Evolutionary conservation across 2,888 invertebrate species (phyloP), one percentile per base, ranked within the genome.

Genomic region (Marasmarcha lunaedactyla): DNA sequence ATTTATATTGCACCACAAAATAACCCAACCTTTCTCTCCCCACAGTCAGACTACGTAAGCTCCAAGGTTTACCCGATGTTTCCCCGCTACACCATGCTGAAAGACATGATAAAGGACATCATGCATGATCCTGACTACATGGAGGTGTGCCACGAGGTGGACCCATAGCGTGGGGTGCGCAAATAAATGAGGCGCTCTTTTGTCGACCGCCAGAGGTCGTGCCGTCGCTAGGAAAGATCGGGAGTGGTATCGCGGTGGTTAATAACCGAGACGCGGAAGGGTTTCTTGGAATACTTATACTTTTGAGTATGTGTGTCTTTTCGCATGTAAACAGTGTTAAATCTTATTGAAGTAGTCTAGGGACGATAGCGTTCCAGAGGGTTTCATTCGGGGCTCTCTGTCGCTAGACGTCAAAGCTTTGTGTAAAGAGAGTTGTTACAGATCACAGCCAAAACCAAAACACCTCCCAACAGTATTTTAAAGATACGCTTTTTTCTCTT

Each of bases 101-200:
- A 98, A 78, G 95, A 95, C 70, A 96, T 98, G 95, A 96, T 97
- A 62, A 97, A 97, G 84, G 93, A 93, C 62, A 94, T 95, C 57
- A 92, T 95, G 90, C 91, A 95, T 60, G 92, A 95, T 77, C 95
- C 95, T n/a, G 94, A 95, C 76, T 97, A 95, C 85, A 95, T 96
- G 92, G 96, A 96, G 79, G 95, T 96, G 47, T 95, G 95, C 78
- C 96, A 96, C 70, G 96, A 96, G 76, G 79, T 93, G 68, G 93
- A 92, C 68, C 87, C 87, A 74, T 87, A 87, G 87, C 87, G 85
- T 66, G 86, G 85, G 72, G 86, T 83, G 71, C 83, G 79, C 81
- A 83, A 83, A 66, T 84, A 81, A 65, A 73, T 68, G 76, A 76
- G 79, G 66, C 55, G 59, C 71, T 78, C 81, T 44, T 71, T 79